Evolutionary conservation across 2,888 invertebrate species (phyloP).

Genomic region (Epistrophe grossulariae): DNA sequence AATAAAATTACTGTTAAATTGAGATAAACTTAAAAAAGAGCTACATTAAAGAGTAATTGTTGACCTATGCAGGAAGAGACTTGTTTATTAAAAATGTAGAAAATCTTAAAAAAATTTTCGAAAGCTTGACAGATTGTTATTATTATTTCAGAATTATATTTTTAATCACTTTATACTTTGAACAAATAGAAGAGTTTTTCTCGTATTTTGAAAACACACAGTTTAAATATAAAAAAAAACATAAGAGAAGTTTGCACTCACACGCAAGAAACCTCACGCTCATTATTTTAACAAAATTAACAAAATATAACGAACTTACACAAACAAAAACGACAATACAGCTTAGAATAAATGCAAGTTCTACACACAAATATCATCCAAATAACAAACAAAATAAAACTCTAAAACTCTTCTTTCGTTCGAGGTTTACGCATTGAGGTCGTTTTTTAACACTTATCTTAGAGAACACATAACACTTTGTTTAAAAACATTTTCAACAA

Average conservation of each 20-base stretch:
- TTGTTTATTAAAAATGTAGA: no score
- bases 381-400: not conserved
- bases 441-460: not conserved
- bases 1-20: no score
- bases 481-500: conserved; percentile 47
- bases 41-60: no score
- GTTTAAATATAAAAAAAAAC: not conserved
- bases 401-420: not conserved
- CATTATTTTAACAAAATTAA: not conserved
- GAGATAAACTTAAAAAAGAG: no score
- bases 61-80: no score
- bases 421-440: not conserved
- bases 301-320: not conserved
- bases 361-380: not conserved
- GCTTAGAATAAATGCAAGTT: conserved; percentile 8
- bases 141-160: no score
- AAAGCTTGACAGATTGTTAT: no score
- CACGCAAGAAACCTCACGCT: not conserved
- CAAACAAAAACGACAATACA: not conserved
- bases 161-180: not conserved
- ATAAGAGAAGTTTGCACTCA: not conserved
- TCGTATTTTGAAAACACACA: not conserved
- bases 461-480: conserved; percentile 56
- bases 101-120: no score
- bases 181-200: not conserved